Evolutionary conservation across 2,888 invertebrate genomes (phyloP), one percentile per base, ranked within the genome.

Genomic region (Tubulanus polymorphus): DNA sequence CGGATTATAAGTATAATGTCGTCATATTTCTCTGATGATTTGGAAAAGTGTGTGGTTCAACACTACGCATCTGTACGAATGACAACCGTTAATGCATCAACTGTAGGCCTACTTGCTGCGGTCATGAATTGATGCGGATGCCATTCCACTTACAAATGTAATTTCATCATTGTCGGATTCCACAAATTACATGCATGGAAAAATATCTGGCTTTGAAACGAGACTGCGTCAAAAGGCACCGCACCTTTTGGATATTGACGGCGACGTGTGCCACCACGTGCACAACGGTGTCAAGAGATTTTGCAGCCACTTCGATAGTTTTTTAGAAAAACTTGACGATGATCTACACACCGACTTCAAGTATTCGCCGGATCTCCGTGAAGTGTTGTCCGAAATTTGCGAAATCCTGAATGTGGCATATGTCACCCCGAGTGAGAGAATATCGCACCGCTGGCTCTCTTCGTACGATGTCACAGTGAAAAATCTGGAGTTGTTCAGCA

Each of bases 201-300:
- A 10, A n/a, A 35, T 47, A 2, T 47, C 46, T 32, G 53, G 53
- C 8, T 53, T 32, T 48, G 25, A 48, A 48, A 26, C 32, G 2
- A 48, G 48, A 18, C 29, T 53, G 30, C 10, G 27, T 12, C 48
- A 48, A 30, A 37, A 15, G n/a, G 48, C 32, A 2, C 54, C 57
- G 12, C 50, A 54, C 18, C 30, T 60, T 1, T 47, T 57, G 2
- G 52, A 61, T n/a, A 61, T 61, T 28, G 61, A 61, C 48, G 61
- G 60, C 1, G 61, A 61, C 45, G 45, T 56, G 8, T 61, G 61
- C 30, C 60, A 61, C 37, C 60, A 61, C 35, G 32, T 61, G 12
- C 60, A 61, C 48, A 61, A 61, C 37, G 49, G 41, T 27, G 32
- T 27, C 6, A 51, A 61, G 48, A 23, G 32, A 3, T 61, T 61